A percentile compares a stretch with the other conserved stretches of the same genome.
These are phyloP conservation scores for Cheilosia variabilis DNA, from an alignment of 2,888 invertebrate genomes.

Conservation along the genomic window DNA sequence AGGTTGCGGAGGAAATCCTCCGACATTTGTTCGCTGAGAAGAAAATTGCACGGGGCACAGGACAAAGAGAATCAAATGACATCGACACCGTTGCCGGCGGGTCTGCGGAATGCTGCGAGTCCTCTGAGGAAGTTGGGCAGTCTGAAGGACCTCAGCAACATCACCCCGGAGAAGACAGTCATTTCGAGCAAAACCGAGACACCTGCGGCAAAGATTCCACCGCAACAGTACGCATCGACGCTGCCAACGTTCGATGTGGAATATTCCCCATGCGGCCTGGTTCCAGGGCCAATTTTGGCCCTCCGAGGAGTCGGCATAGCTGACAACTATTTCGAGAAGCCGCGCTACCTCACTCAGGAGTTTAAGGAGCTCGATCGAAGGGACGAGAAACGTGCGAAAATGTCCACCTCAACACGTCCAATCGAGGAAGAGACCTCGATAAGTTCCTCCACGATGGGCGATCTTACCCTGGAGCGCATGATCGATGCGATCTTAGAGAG, in stretches of 20 bases:
- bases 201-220: constrained; percentile 61
- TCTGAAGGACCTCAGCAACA: constrained; percentile 81
- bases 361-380: constrained; percentile 47
- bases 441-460: constrained; percentile 82
- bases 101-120: constrained; percentile 62
- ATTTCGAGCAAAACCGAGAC: constrained; percentile 61
- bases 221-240: constrained; percentile 79
- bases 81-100: constrained; percentile 79
- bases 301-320: constrained; percentile 82
- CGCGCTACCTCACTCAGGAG: constrained; percentile 80
- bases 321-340: constrained; percentile 83
- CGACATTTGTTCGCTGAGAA: constrained; percentile 67
- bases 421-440: constrained; percentile 75
- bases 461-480: constrained; percentile 83
- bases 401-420: constrained; percentile 30
- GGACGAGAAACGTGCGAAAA: constrained; percentile 49
- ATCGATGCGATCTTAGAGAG: constrained; percentile 83
- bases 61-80: constrained; percentile 82
- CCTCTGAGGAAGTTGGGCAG: constrained; percentile 76
- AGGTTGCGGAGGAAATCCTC: constrained; percentile 78
- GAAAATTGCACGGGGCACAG: constrained; percentile 56
- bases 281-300: constrained; percentile 82
- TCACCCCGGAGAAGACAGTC: constrained; percentile 76
- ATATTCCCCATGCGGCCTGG: constrained; percentile 81
- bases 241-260: constrained; percentile 82